These are phyloP conservation scores for Mnemiopsis leidyi DNA, from an alignment of 37 sponge, comb jelly and placozoan species.

Conservation along the genomic window DNA sequence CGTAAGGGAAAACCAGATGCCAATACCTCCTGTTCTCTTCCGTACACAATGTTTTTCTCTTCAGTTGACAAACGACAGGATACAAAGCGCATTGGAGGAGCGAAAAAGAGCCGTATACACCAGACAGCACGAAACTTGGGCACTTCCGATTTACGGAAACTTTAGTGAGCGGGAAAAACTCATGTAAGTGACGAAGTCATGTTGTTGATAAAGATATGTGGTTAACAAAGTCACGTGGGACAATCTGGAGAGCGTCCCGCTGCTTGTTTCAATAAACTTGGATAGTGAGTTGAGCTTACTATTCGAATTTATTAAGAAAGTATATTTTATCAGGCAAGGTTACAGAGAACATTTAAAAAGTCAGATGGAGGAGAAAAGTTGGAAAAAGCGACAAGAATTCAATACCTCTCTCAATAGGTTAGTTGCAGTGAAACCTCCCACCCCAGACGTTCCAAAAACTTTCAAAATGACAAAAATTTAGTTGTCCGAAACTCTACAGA, in stretches of 20 bases:
- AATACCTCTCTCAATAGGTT: neutral
- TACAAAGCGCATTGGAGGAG: conserved; percentile 28
- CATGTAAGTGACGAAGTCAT: conserved; percentile 53
- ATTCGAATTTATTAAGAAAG: too few relatives aligned
- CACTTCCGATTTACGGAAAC: conserved; percentile 50
- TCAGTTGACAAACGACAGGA: conserved; percentile 61
- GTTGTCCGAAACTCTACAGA: too few relatives aligned
- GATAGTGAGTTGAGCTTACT: neutral
- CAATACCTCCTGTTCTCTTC: too few relatives aligned
- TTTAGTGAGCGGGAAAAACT: neutral
- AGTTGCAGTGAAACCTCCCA: neutral
- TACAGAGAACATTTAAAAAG: conserved; percentile 25
- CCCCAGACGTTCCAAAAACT: too few relatives aligned
- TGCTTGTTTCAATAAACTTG: neutral
- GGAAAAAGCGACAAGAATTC: conserved; percentile 44
- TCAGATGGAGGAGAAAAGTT: conserved; percentile 63
- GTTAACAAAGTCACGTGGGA: neutral
- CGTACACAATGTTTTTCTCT: too few relatives aligned
- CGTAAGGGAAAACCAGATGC: too few relatives aligned
- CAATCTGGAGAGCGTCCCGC: neutral
- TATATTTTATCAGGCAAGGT: conserved; percentile 39
- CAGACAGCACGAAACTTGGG: conserved; percentile 51
- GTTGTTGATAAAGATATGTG: neutral
- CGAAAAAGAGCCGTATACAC: conserved; percentile 46
- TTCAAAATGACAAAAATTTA: too few relatives aligned